A percentile compares a stretch with the other conserved stretches of the same genome.
Conservation (phyloP, 2,113 vertebrate species). For the Todiramphus chloris region DNA sequence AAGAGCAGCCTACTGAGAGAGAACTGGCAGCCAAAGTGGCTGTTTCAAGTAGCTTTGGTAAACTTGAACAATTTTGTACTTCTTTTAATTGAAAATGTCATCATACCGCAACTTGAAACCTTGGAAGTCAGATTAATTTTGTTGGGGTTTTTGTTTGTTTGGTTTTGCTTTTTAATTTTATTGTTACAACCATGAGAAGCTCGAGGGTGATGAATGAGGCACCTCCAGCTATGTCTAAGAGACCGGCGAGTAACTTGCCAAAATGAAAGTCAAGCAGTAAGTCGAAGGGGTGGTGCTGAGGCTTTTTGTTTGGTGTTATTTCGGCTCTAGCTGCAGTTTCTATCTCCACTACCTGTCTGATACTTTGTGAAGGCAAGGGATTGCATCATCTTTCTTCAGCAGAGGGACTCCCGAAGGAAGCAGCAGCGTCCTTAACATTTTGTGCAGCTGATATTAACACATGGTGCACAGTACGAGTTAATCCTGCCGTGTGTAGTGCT, state of each 20-base stretch:
- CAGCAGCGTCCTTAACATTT: accelerated
- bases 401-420: neutral
- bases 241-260: neutral
- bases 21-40: neutral
- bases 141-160: too few species aligned
- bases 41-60: neutral
- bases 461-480: accelerated
- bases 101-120: neutral
- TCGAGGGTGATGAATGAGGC: too few species aligned
- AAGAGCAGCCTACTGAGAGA: accelerated
- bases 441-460: accelerated
- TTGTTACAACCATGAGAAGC: neutral
- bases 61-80: neutral
- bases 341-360: accelerated
- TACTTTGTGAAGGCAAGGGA: too few species aligned
- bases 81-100: neutral
- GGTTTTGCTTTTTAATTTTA: neutral
- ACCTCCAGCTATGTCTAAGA: too few species aligned
- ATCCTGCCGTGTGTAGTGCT: accelerated
- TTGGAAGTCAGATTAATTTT: too few species aligned
- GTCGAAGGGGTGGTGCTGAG: accelerated
- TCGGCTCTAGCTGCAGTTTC: neutral
- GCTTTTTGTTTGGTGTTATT: too few species aligned
- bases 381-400: accelerated
- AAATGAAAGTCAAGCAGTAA: too few species aligned